These are phyloP conservation scores for Melieria picta DNA, from an alignment of 2,888 invertebrate species.

Conservation along the genomic window DNA sequence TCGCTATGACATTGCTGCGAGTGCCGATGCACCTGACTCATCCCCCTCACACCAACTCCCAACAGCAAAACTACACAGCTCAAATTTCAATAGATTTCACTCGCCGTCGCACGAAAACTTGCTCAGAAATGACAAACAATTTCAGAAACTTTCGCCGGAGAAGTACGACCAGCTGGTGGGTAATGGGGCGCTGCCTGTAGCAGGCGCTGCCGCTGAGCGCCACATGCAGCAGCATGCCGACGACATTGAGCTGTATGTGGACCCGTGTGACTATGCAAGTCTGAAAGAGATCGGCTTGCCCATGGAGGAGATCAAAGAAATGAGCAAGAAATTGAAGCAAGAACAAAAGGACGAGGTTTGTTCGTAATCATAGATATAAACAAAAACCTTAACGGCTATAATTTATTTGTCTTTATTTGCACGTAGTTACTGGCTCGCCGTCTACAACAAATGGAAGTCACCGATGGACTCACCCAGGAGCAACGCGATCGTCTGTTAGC, in stretches of 20 bases:
- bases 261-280: slow-evolving; percentile 61
- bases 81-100: slow-evolving; percentile 47
- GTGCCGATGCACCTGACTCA: slow-evolving; percentile 29
- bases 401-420: not conserved
- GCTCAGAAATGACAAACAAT: slow-evolving; percentile 60
- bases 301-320: slow-evolving; percentile 69
- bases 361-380: slow-evolving; percentile 15
- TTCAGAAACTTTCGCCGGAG: slow-evolving; percentile 63
- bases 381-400: not conserved
- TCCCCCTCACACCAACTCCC: slow-evolving; percentile 29
- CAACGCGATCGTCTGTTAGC: slow-evolving; percentile 73
- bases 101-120: slow-evolving; percentile 59
- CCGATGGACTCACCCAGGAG: slow-evolving; percentile 69
- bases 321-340: slow-evolving; percentile 72
- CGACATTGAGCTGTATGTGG: slow-evolving; percentile 62
- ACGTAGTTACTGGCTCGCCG: slow-evolving; percentile 76
- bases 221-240: slow-evolving; percentile 57
- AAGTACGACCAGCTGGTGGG: slow-evolving; percentile 61
- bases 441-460: slow-evolving; percentile 80
- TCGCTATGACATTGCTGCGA: slow-evolving; percentile 46
- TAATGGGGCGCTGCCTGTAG: slow-evolving; percentile 43
- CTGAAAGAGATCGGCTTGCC: slow-evolving; percentile 67
- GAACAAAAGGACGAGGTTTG: slow-evolving; percentile 78
- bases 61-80: slow-evolving; percentile 31
- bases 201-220: slow-evolving; percentile 42